These are phyloP conservation scores for Crotalus horridus DNA, from an alignment of 2,113 vertebrate genomes.

Conservation along the genomic window DNA sequence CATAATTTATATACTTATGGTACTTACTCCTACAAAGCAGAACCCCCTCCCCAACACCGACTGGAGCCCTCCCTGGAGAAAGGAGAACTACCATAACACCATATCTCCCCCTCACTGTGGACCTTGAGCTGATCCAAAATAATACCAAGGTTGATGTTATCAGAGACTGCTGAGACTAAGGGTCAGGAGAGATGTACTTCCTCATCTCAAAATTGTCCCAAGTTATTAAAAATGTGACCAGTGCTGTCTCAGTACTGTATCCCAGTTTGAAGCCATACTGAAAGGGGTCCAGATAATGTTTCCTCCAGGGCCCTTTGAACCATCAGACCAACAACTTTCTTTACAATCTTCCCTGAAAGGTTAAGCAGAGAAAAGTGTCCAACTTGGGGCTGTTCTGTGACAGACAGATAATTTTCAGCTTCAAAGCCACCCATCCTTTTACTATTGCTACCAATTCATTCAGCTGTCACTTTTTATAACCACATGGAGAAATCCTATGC, in stretches of 20 bases:
- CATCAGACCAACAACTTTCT: neutral
- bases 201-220: neutral
- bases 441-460: neutral
- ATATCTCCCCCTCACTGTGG: neutral
- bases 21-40: neutral
- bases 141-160: neutral
- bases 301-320: neutral
- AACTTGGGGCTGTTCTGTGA: neutral
- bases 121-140: neutral
- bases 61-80: neutral
- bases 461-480: neutral
- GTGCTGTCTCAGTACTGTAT: neutral
- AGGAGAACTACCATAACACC: neutral
- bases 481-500: neutral
- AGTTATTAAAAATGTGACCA: neutral
- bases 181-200: neutral
- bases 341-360: neutral
- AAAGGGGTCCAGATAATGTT: neutral
- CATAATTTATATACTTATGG: neutral
- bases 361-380: neutral
- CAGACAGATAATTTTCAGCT: neutral
- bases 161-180: neutral
- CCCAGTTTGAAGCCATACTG: neutral
- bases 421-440: neutral
- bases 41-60: neutral